A percentile compares a stretch with the other conserved stretches of the same genome.
Evolutionary conservation across 1,140 invertebrate genomes (phyloP).

Genomic region (Monochamus saltuarius): DNA sequence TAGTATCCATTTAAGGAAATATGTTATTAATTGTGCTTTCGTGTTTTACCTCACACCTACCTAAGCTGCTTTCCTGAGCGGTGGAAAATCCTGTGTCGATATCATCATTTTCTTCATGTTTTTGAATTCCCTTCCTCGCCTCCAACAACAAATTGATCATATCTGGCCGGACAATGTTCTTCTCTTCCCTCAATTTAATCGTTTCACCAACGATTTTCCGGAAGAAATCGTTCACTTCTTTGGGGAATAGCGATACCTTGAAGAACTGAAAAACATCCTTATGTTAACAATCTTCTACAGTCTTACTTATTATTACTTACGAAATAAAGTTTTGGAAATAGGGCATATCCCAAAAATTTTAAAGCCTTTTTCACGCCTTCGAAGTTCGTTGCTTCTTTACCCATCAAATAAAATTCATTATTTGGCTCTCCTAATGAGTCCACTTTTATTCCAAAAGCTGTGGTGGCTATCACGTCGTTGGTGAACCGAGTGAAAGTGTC

Average conservation of each 20-base stretch:
- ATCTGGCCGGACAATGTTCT: conserved; percentile 48
- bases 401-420: conserved; percentile 56
- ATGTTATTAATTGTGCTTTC: too few species aligned
- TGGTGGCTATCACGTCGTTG: conserved; percentile 48
- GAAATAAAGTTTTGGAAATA: conserved; percentile 28
- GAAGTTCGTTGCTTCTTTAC: conserved; percentile 42
- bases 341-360: conserved; percentile 23
- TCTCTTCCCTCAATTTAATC: conserved; percentile 44
- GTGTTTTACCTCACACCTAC: too few species aligned
- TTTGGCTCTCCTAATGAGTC: conserved; percentile 56
- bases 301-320: conserved; percentile 48
- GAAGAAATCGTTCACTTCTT: conserved; percentile 1
- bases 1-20: too few species aligned
- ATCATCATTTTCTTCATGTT: conserved; percentile 28
- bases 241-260: conserved; percentile 10
- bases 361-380: conserved; percentile 35
- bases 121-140: conserved; percentile 41
- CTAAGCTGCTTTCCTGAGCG: conserved; percentile 47
- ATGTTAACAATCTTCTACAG: conserved; percentile 26
- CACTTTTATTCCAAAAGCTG: conserved; percentile 58
- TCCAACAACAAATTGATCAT: conserved; percentile 53
- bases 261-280: conserved; percentile 7
- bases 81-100: conserved; percentile 54
- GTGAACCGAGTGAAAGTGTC: conserved; percentile 44
- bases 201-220: conserved; percentile 27